These are phyloP conservation scores for Tinamus major DNA, from an alignment of 2,797 vertebrate genomes.

Conservation along the genomic window DNA sequence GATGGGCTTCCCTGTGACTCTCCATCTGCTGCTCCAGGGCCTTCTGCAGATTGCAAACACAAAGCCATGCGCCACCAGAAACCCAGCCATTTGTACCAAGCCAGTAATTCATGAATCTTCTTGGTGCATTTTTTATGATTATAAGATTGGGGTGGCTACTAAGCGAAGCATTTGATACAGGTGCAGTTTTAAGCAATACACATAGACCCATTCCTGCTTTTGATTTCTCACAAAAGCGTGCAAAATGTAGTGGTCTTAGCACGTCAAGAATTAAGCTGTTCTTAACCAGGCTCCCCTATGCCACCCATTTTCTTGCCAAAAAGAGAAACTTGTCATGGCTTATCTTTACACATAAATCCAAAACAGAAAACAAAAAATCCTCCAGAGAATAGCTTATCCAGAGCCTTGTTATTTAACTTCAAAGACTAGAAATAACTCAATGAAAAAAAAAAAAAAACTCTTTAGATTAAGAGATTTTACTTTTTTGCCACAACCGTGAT, in stretches of 20 bases:
- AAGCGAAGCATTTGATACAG: background rate
- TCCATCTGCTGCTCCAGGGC: conserved; percentile 97
- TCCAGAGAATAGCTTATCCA: background rate
- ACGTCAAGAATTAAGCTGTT: background rate
- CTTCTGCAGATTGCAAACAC: conserved; percentile 77
- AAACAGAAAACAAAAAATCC: background rate
- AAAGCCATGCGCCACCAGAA: background rate
- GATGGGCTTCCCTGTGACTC: conserved; percentile 93
- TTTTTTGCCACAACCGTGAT: background rate
- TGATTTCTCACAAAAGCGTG: background rate
- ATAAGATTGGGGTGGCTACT: background rate
- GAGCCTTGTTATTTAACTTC: background rate
- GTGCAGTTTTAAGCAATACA: background rate
- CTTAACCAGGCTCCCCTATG: background rate
- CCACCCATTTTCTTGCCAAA: background rate
- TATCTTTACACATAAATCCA: background rate
- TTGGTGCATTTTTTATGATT: accelerated
- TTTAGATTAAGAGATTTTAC: background rate
- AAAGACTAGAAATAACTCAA: background rate
- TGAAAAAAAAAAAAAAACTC: background rate
- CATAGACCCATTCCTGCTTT: background rate
- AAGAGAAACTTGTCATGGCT: background rate
- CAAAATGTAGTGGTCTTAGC: background rate
- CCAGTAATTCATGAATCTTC: background rate
- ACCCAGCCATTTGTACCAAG: background rate